A percentile compares a stretch with the other conserved stretches of the same genome.
Evolutionary conservation across 1,140 invertebrate species (phyloP).

Genomic region (Spodoptera litura): DNA sequence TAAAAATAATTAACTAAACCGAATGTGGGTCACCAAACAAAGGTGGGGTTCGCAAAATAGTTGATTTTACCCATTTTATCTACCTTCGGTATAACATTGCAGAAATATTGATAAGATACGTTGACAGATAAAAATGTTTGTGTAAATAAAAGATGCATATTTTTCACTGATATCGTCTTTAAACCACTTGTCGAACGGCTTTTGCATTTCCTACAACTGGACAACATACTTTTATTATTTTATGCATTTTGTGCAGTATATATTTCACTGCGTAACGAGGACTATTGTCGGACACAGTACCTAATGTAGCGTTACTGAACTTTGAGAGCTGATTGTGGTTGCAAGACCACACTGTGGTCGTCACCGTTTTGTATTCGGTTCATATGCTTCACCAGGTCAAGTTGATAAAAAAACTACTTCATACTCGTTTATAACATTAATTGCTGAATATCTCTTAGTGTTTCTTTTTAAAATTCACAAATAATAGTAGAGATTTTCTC

Average conservation of each 20-base stretch:
- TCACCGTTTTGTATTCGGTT: no score
- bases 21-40: conserved; percentile 80
- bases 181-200: conserved; percentile 53
- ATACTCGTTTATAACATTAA: no score
- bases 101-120: conserved; percentile 80
- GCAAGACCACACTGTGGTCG: background rate
- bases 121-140: conserved; percentile 73
- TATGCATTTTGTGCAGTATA: background rate
- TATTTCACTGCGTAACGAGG: conserved; percentile 13
- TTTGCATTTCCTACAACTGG: conserved; percentile 57
- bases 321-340: background rate
- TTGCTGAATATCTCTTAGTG: no score
- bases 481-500: no score
- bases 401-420: no score
- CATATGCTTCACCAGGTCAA: no score
- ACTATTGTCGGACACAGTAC: background rate
- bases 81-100: conserved; percentile 65
- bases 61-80: conserved; percentile 72
- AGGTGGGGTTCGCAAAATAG: conserved; percentile 77
- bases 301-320: background rate
- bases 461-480: no score
- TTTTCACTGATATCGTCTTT: conserved; percentile 62
- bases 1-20: conserved; percentile 66
- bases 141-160: conserved; percentile 82
- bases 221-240: conserved; percentile 27